These are phyloP conservation scores for Hucho hucho DNA, from an alignment of 2,113 vertebrate genomes.

Conservation along the genomic window DNA sequence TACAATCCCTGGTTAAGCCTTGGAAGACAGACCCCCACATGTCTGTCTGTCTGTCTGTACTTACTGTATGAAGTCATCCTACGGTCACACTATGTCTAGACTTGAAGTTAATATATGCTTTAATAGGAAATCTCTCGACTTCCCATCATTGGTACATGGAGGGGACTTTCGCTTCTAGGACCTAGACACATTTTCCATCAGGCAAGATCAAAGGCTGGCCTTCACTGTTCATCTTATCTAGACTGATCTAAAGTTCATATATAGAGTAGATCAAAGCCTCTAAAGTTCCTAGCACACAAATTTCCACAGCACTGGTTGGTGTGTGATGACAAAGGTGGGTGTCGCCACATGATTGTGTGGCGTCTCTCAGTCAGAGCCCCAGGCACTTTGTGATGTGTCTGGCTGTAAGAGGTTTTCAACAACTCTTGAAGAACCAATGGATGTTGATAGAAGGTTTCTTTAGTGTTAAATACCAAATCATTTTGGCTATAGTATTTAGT, in stretches of 20 bases:
- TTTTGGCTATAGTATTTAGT: no score
- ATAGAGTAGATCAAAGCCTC: conserved; percentile 33
- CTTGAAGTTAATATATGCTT: conserved; percentile 12
- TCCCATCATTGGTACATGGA: conserved; percentile 19
- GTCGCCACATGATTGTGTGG: neutral
- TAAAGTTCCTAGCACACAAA: conserved; percentile 24
- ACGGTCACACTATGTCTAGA: conserved; percentile 22
- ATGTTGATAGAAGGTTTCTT: neutral
- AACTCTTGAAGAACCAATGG: neutral
- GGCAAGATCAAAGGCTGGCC: conserved; percentile 1
- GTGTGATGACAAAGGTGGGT: conserved; percentile 8
- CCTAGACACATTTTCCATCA: neutral
- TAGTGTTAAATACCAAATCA: no score
- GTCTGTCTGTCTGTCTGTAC: neutral
- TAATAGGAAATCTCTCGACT: conserved; percentile 32
- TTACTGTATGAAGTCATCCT: conserved; percentile 40
- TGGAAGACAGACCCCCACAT: no score
- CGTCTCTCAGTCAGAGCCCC: conserved; percentile 4
- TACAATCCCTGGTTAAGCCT: no score
- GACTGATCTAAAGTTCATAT: conserved; percentile 34
- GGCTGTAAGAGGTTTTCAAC: no score
- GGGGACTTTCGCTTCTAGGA: neutral
- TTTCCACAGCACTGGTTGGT: conserved; percentile 6
- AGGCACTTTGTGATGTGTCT: neutral
- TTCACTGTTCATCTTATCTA: no score